These are phyloP conservation scores for Zosterops hypoxanthus DNA, from an alignment of 2,113 vertebrate genomes.

Conservation along the genomic window DNA sequence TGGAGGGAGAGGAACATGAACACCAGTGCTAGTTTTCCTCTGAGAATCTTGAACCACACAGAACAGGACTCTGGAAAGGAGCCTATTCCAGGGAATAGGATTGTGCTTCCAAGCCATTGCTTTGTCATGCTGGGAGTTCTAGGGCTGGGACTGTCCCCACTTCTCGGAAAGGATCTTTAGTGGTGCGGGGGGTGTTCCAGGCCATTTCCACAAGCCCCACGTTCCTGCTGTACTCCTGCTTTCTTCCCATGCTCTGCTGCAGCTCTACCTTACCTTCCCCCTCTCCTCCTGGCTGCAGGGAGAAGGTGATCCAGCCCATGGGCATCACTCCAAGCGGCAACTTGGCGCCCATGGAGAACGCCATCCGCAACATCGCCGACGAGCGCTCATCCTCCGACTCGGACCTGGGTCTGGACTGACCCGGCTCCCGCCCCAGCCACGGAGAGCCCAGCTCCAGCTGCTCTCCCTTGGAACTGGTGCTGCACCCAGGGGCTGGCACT, in stretches of 20 bases:
- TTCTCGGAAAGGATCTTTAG: neutral
- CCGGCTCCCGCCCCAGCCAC: neutral
- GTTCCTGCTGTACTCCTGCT: accelerated
- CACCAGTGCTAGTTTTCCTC: neutral
- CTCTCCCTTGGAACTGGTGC: constrained; percentile 38
- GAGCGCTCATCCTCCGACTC: constrained; percentile 75
- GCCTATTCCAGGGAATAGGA: too few relatives aligned
- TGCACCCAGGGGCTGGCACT: constrained; percentile 10
- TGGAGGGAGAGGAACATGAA: neutral
- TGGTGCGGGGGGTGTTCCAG: accelerated
- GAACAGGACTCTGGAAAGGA: neutral
- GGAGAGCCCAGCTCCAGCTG: neutral
- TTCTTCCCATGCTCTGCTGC: neutral
- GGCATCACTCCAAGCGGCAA: constrained; percentile 84
- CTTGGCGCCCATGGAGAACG: constrained; percentile 81
- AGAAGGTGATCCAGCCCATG: constrained; percentile 90
- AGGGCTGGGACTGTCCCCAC: accelerated
- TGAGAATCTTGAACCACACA: neutral
- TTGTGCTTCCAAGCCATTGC: neutral
- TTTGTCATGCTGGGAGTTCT: accelerated
- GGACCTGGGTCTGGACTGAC: constrained; percentile 80
- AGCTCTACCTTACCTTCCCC: neutral
- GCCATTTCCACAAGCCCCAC: accelerated
- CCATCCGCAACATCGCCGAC: constrained; percentile 71
- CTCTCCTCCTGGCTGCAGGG: constrained; percentile 61